These are phyloP conservation scores for Oedothorax gibbosus DNA, from an alignment of 1,140 invertebrate genomes.

Conservation along the genomic window DNA sequence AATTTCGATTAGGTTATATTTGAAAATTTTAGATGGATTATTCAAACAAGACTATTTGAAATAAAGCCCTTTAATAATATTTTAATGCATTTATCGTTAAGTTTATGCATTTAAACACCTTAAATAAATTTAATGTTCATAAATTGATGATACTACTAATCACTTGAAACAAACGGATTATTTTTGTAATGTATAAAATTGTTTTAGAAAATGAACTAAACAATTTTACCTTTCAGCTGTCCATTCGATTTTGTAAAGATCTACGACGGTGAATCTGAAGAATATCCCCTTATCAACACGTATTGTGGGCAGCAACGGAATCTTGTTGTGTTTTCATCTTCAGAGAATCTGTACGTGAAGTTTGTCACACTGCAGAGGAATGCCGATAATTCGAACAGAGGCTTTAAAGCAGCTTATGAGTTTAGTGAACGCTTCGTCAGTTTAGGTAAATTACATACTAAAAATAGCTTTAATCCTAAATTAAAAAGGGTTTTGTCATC, in stretches of 20 bases:
- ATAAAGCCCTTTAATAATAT: too few species aligned
- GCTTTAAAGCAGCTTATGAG: conserved; percentile 95
- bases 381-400: conserved; percentile 92
- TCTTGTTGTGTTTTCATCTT: conserved; percentile 92
- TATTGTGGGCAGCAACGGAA: conserved; percentile 98
- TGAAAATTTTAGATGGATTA: too few species aligned
- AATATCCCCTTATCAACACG: conserved; percentile 90
- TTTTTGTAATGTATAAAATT: too few species aligned
- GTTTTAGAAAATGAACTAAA: too few species aligned
- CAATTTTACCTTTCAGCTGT: conserved; percentile 77
- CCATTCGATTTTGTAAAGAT: conserved; percentile 98
- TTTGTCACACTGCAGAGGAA: conserved; percentile 89
- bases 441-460: conserved; percentile 76
- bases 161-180: too few species aligned
- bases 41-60: too few species aligned
- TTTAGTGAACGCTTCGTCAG: conserved; percentile 97
- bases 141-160: too few species aligned
- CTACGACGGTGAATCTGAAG: conserved; percentile 90
- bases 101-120: too few species aligned
- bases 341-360: conserved; percentile 86
- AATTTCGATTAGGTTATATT: too few species aligned
- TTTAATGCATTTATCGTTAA: too few species aligned
- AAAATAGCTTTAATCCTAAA: background rate
- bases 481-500: background rate
- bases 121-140: too few species aligned